Base-by-base conservation (phyloP, 64 coral and sea anemone species). In the Stichodactyla mertensii region DNA sequence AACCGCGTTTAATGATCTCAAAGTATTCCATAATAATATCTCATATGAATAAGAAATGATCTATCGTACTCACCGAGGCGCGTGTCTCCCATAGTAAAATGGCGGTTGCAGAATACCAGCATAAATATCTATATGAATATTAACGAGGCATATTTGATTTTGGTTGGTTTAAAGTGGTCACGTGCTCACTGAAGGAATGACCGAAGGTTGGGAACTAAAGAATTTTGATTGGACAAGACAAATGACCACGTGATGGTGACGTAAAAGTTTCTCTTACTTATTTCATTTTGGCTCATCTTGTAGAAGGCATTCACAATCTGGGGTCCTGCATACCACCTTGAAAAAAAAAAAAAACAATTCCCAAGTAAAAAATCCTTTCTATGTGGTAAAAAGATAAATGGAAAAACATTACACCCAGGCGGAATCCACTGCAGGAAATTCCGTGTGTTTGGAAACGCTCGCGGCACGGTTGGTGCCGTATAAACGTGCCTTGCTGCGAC, bases 291-390 rank as follows among this genome's bases (percentile, higher is more conserved):
- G 27, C 60, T 88, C 71, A 88, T 87, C 16, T 36, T 57, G 55
- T 96, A 96, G 31, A 90, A 96, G 20, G 94, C 94, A 19, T 96
- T 96, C 14, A 93, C 94, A 0, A 87, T 71, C 54, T 96, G 91
- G 13, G 94, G 94, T 60, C 91, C 94, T 10, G 22, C 16, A 52
- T 4, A 89, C 94, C 94, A 96, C 8, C 94, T 96, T 9, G 51
- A 45, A 52, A 56, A 57, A 55, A 71, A 58, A 45, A 52, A 56
- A 57, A 55, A 71, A 58, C 27, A 8, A 74, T 74, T 26, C 24
- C 36, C n/a, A 74, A 31, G 69, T 10, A 23, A 74, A 36, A 58
- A 9, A 58, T 58, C 8, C 0, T 58, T 58, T 58, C 36, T 45
- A 45, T 45, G 0, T 45, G 36, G 36, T 45, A 45, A 45, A 45